Conservation (phyloP, 2,113 vertebrate species). For the Apistogramma diplotaenia region DNA sequence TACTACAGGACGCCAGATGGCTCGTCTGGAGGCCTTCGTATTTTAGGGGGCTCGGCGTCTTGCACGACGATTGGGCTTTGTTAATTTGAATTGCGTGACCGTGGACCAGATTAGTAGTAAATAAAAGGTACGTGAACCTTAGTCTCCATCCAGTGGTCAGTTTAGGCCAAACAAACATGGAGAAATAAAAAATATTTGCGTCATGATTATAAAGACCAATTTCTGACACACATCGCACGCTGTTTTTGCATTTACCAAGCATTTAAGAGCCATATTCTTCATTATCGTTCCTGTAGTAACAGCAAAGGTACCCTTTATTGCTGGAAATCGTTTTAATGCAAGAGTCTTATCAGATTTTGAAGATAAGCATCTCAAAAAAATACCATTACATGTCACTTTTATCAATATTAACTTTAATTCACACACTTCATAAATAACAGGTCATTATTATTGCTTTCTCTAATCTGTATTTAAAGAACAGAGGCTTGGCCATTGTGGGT, state of each 20-base stretch:
- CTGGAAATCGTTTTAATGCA: not conserved
- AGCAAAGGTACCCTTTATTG: not conserved
- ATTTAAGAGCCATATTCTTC: not conserved
- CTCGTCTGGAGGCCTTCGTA: conserved; percentile 51
- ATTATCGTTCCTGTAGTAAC: not conserved
- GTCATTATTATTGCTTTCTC: conserved; percentile 66
- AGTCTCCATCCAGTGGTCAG: conserved; percentile 2
- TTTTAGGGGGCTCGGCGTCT: conserved; percentile 47
- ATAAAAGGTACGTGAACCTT: conserved; percentile 19
- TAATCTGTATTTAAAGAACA: conserved; percentile 61
- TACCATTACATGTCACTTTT: not conserved
- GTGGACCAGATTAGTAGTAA: conserved; percentile 33
- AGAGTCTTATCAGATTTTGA: not conserved
- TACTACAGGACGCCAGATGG: conserved; percentile 74
- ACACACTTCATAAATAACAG: conserved; percentile 69
- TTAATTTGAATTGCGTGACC: conserved; percentile 46
- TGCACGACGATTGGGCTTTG: conserved; percentile 39
- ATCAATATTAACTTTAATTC: conserved; percentile 66
- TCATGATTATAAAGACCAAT: not conserved
- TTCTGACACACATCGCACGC: too few relatives aligned
- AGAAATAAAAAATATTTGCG: not conserved
- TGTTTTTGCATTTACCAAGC: not conserved
- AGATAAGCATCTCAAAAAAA: not conserved
- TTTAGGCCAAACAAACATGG: not conserved
- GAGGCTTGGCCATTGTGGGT: conserved; percentile 47